Conservation (phyloP, 2,888 invertebrate genomes). For the Aspidapion aeneum region DNA sequence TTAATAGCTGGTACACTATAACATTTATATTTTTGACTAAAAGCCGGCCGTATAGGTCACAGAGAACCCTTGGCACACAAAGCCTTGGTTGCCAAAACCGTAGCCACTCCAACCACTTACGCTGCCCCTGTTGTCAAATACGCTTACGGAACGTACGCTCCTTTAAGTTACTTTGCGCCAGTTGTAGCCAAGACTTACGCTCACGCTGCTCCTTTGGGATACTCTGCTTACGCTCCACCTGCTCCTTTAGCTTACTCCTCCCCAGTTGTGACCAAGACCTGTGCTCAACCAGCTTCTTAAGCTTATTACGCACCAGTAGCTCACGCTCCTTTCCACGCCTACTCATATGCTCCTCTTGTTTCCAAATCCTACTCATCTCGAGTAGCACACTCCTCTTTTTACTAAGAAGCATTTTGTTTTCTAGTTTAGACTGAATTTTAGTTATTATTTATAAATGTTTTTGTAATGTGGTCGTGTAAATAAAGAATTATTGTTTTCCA, state of each 20-base stretch:
- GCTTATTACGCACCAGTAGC: too few species aligned
- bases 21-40: too few species aligned
- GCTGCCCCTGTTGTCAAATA: slow-evolving; percentile 25
- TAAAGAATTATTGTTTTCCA: too few species aligned
- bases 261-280: too few species aligned
- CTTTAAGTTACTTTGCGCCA: slow-evolving; percentile 31
- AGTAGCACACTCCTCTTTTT: neutral
- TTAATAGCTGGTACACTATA: too few species aligned
- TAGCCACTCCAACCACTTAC: slow-evolving; percentile 26
- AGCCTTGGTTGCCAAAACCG: slow-evolving; percentile 12
- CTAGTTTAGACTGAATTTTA: too few species aligned
- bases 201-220: slow-evolving; percentile 30
- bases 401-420: too few species aligned
- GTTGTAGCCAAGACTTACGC: slow-evolving; percentile 20
- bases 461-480: too few species aligned
- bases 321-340: too few species aligned
- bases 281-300: too few species aligned
- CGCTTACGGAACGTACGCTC: slow-evolving; percentile 24
- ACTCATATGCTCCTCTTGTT: slow-evolving; percentile 3
- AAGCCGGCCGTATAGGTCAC: too few species aligned
- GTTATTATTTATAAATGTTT: too few species aligned
- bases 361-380: neutral
- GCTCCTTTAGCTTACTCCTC: slow-evolving; percentile 23
- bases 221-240: slow-evolving; percentile 25
- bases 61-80: slow-evolving; percentile 46